Conservation (phyloP, 2,113 vertebrate genomes). For the Porphyrio hochstetteri region DNA sequence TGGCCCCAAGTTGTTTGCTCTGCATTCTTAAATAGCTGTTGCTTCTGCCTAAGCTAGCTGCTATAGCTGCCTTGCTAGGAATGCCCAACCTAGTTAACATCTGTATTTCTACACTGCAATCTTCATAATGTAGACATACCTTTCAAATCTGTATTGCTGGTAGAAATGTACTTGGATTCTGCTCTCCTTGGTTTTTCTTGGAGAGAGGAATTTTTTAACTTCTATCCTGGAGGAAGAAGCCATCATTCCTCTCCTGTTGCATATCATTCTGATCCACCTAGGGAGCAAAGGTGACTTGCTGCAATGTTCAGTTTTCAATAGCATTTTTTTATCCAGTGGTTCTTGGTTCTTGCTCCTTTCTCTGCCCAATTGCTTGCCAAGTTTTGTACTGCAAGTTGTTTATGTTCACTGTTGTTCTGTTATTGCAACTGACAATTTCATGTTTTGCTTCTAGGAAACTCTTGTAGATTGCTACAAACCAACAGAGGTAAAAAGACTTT, state of each 20-base stretch:
- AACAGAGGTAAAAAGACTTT: conserved; percentile 87
- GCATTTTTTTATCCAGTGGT: background rate
- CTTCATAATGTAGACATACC: too few relatives aligned
- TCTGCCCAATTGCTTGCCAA: background rate
- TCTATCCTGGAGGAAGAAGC: background rate
- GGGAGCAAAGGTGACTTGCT: background rate
- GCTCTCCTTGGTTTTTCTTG: background rate
- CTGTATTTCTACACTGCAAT: background rate
- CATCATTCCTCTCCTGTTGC: background rate
- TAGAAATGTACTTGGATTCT: background rate
- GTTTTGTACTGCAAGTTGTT: background rate
- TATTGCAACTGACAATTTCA: conserved; percentile 41
- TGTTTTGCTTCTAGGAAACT: conserved; percentile 84
- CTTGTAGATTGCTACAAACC: conserved; percentile 96
- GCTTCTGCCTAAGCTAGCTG: background rate
- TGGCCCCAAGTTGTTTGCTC: background rate
- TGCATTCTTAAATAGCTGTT: background rate
- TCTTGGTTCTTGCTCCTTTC: background rate
- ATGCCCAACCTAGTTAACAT: background rate
- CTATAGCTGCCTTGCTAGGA: background rate
- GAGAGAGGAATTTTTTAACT: background rate
- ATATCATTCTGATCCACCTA: background rate
- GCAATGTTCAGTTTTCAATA: background rate
- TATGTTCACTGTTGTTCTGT: conserved; percentile 41
- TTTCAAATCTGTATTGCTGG: background rate